Evolutionary conservation across 2,113 vertebrate genomes (phyloP), one percentile per base, ranked within the genome.

Genomic region (Tinamus guttatus): DNA sequence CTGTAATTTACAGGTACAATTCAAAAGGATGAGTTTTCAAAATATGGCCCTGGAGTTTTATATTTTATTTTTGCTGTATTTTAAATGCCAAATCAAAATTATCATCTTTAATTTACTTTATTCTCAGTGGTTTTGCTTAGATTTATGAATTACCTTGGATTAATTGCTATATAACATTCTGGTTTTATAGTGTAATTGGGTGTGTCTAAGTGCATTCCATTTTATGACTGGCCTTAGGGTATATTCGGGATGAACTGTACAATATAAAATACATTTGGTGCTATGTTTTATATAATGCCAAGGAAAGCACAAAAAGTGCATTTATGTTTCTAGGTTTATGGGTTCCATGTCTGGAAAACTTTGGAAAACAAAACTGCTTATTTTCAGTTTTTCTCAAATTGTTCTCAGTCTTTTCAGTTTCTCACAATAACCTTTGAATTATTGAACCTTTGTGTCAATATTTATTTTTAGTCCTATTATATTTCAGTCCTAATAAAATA

Each of bases 171-270:
- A 79, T 74, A 94, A 56, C 95, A 96, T 97, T 96, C 94, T 96
- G 59, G 62, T 94, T 97, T 96, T 95, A 96, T 96, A 85, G 70
- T 82, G 95, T 96, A 96, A 96, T 96, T 93, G 96, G 96, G 96
- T 97, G 96, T 97, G 94, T 95, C 94, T 90, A 81, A 93, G 40
- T 94, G 87, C 85, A 97, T 95, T 97, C 89, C 90, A 92, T 94
- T 96, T 96, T 96, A 96, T 95, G 56, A 94, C 70, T 96, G 88
- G 87, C 93, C 97, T 97, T 89, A 96, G 96, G 95, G 83, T 97
- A 96, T 93, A 93, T 96, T 96, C 96, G 95, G 65, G 63, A 94
- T 93, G 75, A 95, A 91, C 94, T 94, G 59, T 81, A 64, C 52
- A 83, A 95, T 71, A 95, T 92, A 95, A 95, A 96, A 96, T 96